Percentiles rank a stretch among this genome's conserved stretches.
phyloP scores from a whole-genome alignment of 2,797 vertebrate genomes.

The Trematomus bernacchii region DNA sequence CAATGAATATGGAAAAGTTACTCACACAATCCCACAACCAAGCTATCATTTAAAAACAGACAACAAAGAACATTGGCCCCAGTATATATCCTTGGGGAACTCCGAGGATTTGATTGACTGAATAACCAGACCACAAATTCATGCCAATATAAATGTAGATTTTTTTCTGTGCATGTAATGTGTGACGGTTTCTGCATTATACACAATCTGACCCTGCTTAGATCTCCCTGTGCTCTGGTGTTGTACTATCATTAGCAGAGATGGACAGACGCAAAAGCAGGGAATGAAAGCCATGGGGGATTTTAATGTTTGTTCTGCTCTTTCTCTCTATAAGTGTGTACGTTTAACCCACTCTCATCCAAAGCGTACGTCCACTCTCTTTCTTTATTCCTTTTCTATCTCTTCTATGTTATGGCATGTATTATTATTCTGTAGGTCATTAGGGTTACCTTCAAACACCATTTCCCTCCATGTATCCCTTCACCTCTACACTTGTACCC shows the following conservation, averaged over 20 bases:
- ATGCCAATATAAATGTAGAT: neutral
- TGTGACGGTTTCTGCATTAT: conserved; percentile 46
- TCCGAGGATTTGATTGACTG: too few species aligned
- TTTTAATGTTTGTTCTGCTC: conserved; percentile 55
- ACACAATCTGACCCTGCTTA: conserved; percentile 48
- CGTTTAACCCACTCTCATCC: conserved; percentile 3
- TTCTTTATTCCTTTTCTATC: neutral
- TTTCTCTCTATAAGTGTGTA: neutral
- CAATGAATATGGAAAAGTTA: too few species aligned
- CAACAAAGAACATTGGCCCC: neutral
- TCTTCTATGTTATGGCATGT: neutral
- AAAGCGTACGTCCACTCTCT: conserved; percentile 1
- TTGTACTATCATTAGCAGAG: conserved; percentile 57
- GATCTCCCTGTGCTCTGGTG: conserved; percentile 43
- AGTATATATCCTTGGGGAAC: too few species aligned
- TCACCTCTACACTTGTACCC: neutral
- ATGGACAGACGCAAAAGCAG: conserved; percentile 55
- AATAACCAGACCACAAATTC: neutral
- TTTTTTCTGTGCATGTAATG: conserved; percentile 19
- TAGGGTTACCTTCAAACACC: conserved; percentile 13
- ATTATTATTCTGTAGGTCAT: conserved; percentile 16
- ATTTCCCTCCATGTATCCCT: neutral
- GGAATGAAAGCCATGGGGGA: conserved; percentile 53
- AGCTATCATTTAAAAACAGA: neutral
- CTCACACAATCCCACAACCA: too few species aligned